Evolutionary conservation across 2,888 invertebrate genomes (phyloP), one percentile per base, ranked within the genome.

Genomic region (Cyrtodaria siliqua): DNA sequence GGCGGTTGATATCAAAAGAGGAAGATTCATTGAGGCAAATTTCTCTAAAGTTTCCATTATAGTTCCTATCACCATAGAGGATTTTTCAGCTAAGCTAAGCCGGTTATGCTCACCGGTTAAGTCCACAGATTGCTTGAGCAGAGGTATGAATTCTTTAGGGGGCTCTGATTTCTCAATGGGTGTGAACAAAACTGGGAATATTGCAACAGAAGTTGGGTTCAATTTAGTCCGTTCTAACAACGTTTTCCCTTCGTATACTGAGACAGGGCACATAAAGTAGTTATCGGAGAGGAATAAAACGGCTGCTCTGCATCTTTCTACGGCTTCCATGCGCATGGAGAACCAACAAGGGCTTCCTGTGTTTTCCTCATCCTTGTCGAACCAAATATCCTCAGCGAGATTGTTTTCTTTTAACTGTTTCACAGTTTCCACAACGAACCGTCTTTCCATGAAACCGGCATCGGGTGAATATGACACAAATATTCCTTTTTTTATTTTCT

Each of bases 311-410:
- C 92, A 92, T 76, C 87, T 88, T 66, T 92, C 92, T 12, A 88
- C 90, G 2, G 92, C 89, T 74, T 92, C 92, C 89, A 92, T 88
- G n/a, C 92, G 72, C 63, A 87, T 56, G 2, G 91, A 91, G 74
- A 92, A 92, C 92, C 92, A 92, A 62, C 90, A 89, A 3, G 92
- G 91, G 69, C 87, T 91, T 74, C 90, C 92, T 1, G 89, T 91
- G 63, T 86, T 88, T 40, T 87, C 87, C 72, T 92, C 92, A 78
- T 92, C 92, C 69, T 91, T 91, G 70, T 92, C 92, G 83, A 92
- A 92, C 92, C 92, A 92, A 38, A 92, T 87, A 72, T 92, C 92
- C 55, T 92, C 92, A 9, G 91, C 89, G 23, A 92, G 75, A 61
- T 91, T 91, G 69, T 92, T 92, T 69, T 92, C 91, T 62, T 92